Evolutionary conservation across 2,797 vertebrate genomes (phyloP), one percentile per base, ranked within the genome.

Genomic region (Macroramphosus scolopax): DNA sequence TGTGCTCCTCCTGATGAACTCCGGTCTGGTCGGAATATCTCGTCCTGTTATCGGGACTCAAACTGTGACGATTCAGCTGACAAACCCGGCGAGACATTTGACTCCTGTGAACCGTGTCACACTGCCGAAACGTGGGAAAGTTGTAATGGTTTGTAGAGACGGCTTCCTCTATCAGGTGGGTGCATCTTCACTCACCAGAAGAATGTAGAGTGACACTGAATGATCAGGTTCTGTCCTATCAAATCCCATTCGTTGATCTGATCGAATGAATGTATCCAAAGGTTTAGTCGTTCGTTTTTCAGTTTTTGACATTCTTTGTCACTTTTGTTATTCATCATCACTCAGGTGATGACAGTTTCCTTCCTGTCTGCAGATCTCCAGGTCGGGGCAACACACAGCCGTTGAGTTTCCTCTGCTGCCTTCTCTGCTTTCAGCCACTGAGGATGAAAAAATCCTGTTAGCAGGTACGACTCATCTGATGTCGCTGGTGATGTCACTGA

Each of bases 401-500:
- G 32, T 63, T 10, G 78, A 87, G 41, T 88, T 94, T 74, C 85
- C 88, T 1, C 50, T 79, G 67, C 46, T 79, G 1, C 80, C 89
- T 5, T 70, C 76, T 15, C 77, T 94, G 43, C 68, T 92, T 26
- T 68, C 69, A 11, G 57, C 66, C 0, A 87, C 90, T 17, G 85
- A 89, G n/a, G 89, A 93, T 5, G 91, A 94, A 29, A 86, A 80
- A 1, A 61, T 89, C 1, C 83, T 92, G 1, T 78, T 90, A 0
- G 84, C 92, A 91, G 93, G 92, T 94, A 84, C 5, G 17, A 42
- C 18, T n/a, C 7, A 30, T n/a, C n/a, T 22, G 20, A 6, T 22
- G 20, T 22, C 20, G 2, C 31, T 33, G 6, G 15, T 16, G 31
- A 33, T 26, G 25, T 26, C 25, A 26, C 25, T 26, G 25, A 26